Evolutionary conservation across 2,113 vertebrate species (phyloP).

Genomic region (Scatophagus argus): DNA sequence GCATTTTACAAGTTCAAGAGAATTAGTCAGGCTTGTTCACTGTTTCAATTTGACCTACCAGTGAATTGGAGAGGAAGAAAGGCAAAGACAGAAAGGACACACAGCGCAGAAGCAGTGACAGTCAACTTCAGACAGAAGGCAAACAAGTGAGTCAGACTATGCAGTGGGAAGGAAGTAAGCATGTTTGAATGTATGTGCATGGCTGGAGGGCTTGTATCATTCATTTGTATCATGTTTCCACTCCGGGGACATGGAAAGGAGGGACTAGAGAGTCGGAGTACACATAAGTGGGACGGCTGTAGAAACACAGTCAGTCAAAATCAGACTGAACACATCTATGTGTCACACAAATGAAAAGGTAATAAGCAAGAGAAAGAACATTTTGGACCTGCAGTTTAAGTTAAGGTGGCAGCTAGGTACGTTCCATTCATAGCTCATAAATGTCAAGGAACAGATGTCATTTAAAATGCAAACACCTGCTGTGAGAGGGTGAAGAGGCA

Average conservation of each 20-base stretch:
- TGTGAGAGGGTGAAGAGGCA: constrained; percentile 12
- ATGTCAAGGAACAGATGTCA: constrained; percentile 41
- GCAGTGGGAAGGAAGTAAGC: constrained; percentile 25
- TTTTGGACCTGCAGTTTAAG: constrained; percentile 22
- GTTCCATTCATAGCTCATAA: constrained; percentile 58
- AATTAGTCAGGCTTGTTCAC: neutral
- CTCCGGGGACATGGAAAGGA: constrained; percentile 14
- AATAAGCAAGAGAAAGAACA: neutral
- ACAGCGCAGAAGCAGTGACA: neutral
- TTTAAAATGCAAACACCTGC: constrained; percentile 58
- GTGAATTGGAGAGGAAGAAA: neutral
- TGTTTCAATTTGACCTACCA: neutral
- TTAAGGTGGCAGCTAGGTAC: constrained; percentile 18
- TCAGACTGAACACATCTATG: neutral
- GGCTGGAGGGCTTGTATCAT: constrained; percentile 40
- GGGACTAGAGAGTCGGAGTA: constrained; percentile 7
- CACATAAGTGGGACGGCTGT: constrained; percentile 12
- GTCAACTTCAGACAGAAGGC: neutral
- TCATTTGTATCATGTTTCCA: constrained; percentile 26
- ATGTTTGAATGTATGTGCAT: constrained; percentile 22
- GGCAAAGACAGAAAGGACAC: neutral
- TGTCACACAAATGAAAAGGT: neutral
- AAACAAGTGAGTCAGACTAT: constrained; percentile 30
- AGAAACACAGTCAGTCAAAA: neutral
- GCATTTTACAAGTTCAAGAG: neutral